Evolutionary conservation across 2,113 vertebrate genomes (phyloP), one percentile per base, ranked within the genome.

Genomic region (Campylomormyrus tamandua): DNA sequence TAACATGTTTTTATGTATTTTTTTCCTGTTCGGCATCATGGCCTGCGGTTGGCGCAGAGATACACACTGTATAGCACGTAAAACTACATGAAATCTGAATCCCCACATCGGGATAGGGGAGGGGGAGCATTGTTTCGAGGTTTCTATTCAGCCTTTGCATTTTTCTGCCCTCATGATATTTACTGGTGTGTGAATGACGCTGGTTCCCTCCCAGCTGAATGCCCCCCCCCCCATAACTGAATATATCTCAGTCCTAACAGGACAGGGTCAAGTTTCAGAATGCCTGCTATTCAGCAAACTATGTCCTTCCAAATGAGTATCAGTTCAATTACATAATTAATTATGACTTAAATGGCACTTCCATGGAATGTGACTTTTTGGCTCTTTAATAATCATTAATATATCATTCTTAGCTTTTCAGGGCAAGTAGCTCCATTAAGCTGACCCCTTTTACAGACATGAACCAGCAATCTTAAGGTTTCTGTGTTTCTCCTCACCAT

Each of bases 401-500:
- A 19, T 77, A 42, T 49, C 3, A 48, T 50, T 48, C 24, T 5
- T 11, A 48, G 7, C 45, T 86, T 49, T 85, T 86, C 83, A 19
- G 35, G 35, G 17, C 15, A 39, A 35, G 66, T 39, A 39, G 5
- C 27, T 35, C 27, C 35, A 19, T 80, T 80, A 19, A 42, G 15
- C 15, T 39, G 13, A 5, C 13, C 5, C 13, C 5, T 77, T 77
- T 77, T 39, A 17, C 11, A 0, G 15, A 74, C 66, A 83, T 83
- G 42, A 46, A 83, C 74, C 17, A 42, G 17, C 35, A 3, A 21
- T 6, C 8, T 24, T 84, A 24, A n/a, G 46, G 83, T 13, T 27
- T 27, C 48, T 86, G 11, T 15, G 45, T 86, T 86, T 13, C 31
- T 13, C 15, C 91, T 93, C 94, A 95, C 95, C 93, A 53, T 91